Conservation (phyloP, 1,140 invertebrate genomes). For the Eumeta japonica region DNA sequence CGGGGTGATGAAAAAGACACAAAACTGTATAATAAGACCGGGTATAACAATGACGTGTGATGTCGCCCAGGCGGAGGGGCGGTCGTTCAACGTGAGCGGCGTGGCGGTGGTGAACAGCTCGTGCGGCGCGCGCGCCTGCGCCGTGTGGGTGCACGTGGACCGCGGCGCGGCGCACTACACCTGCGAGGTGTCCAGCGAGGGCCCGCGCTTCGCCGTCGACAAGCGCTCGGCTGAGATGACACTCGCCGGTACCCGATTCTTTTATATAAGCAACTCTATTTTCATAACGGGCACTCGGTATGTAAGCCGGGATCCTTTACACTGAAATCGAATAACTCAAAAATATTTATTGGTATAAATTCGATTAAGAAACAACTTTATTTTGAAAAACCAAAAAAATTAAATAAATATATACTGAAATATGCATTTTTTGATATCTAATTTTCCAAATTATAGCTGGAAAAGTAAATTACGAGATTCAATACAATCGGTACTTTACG, state of each 20-base stretch:
- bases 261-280: too few relatives aligned
- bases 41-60: too few relatives aligned
- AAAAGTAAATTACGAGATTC: too few relatives aligned
- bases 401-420: constrained; percentile 5
- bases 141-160: constrained; percentile 31
- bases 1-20: too few relatives aligned
- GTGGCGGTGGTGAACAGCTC: constrained; percentile 37
- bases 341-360: not conserved
- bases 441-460: too few relatives aligned
- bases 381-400: not conserved
- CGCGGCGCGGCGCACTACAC: constrained; percentile 35
- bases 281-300: too few relatives aligned
- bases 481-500: too few relatives aligned
- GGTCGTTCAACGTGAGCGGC: constrained; percentile 35
- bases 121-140: constrained; percentile 24
- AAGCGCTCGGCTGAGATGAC: constrained; percentile 39
- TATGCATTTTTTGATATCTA: not conserved
- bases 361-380: constrained; percentile 3
- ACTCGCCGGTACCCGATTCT: constrained; percentile 32
- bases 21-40: too few relatives aligned
- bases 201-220: constrained; percentile 38
- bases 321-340: not conserved
- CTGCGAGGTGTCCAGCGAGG: constrained; percentile 45
- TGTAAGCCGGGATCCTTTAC: too few relatives aligned
- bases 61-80: constrained; percentile 39